A percentile compares a stretch with the other conserved stretches of the same genome.
Conservation (phyloP, 2,888 invertebrate species). For the Micoletzkya japonica region DNA sequence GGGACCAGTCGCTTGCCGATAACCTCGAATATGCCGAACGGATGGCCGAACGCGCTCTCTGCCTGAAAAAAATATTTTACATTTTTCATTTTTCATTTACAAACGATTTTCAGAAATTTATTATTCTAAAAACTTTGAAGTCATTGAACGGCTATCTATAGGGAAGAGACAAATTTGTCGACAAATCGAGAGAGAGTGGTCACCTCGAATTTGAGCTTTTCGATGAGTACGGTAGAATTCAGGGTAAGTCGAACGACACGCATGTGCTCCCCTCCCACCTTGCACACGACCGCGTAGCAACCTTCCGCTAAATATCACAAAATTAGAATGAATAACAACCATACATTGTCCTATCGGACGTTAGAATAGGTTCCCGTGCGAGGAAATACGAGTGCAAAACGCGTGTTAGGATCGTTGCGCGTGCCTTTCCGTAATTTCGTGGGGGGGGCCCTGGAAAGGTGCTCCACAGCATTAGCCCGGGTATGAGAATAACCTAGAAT, state of each 20-base stretch:
- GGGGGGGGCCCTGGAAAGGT: no score
- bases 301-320: conserved; percentile 16
- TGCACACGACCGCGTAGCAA: conserved; percentile 25
- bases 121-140: neutral
- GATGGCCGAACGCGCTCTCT: conserved; percentile 48
- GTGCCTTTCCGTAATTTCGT: no score
- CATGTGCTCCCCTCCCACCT: conserved; percentile 54
- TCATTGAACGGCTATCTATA: neutral
- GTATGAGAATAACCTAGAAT: no score
- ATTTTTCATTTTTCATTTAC: neutral
- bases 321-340: neutral
- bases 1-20: conserved; percentile 27
- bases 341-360: no score
- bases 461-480: no score
- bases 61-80: conserved; percentile 15
- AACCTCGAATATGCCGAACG: conserved; percentile 57
- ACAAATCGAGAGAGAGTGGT: neutral
- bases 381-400: no score
- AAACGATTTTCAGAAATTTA: neutral
- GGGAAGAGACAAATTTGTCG: neutral
- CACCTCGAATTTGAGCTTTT: conserved; percentile 49
- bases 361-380: no score
- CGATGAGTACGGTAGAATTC: conserved; percentile 49
- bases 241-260: conserved; percentile 44
- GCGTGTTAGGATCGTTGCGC: no score